phyloP scores from a whole-genome alignment of 2,888 invertebrate species.

The Leucophora obtusa region DNA sequence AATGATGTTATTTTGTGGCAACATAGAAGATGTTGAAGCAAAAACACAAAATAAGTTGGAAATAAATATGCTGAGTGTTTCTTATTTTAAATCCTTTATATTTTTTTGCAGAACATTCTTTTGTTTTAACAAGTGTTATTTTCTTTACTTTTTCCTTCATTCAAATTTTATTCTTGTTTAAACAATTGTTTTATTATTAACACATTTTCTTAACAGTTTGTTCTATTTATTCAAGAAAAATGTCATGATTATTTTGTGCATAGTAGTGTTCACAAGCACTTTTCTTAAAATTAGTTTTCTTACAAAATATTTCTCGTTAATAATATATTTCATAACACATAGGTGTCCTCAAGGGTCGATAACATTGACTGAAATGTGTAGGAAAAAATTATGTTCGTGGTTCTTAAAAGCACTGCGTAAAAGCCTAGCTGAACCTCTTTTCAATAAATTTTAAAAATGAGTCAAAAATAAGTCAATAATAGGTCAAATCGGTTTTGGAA shows the following conservation, averaged over 20 bases:
- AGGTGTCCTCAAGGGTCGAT: too few species aligned
- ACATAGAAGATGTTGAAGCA: neutral
- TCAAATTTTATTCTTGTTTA: constrained; percentile 3
- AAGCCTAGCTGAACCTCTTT: too few species aligned
- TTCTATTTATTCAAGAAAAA: neutral
- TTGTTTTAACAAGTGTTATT: constrained; percentile 13
- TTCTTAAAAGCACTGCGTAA: too few species aligned
- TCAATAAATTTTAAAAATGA: too few species aligned
- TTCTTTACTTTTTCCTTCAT: constrained; percentile 4
- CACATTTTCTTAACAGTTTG: constrained; percentile 21
- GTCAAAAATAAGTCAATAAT: too few species aligned
- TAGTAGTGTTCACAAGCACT: neutral
- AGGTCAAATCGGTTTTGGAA: too few species aligned
- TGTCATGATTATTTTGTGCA: constrained; percentile 8
- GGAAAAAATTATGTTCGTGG: too few species aligned
- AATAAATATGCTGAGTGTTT: constrained; percentile 3
- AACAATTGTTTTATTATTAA: constrained; percentile 42
- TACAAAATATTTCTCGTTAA: too few species aligned
- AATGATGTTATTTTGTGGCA: constrained; percentile 45
- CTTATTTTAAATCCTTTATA: constrained; percentile 17
- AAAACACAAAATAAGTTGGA: neutral
- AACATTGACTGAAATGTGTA: too few species aligned
- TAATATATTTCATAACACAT: too few species aligned
- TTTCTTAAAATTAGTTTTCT: neutral
- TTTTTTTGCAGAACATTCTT: constrained; percentile 13